Evolutionary conservation across 1,140 invertebrate species (phyloP), one percentile per base, ranked within the genome.

Genomic region (Lepidurus packardi): DNA sequence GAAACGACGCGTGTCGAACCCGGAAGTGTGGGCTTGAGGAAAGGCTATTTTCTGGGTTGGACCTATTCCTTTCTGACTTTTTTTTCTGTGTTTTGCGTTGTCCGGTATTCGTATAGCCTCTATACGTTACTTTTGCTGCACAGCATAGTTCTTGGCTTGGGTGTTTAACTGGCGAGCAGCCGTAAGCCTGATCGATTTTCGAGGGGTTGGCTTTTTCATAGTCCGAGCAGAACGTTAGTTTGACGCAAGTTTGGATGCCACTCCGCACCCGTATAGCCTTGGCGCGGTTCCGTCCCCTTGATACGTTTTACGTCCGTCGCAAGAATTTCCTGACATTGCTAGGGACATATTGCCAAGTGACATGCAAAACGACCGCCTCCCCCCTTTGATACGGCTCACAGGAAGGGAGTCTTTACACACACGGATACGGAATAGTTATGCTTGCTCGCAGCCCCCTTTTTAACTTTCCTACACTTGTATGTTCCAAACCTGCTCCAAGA

Each of bases 201-300:
- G 21, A 21, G 53, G 13, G 13, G 53, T 13, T 65, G 16, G 13
- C 53, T 65, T 65, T 65, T 65, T 21, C 53, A 7, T 65, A 9
- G 53, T 65, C 53, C 3, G 21, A 65, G 53, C 53, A 65, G 34
- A 34, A 34, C 34, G 34, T 4, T 34, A 34, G 34, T 65, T 65
- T 65, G 53, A 65, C 53, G 53, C 53, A 65, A 16, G 53, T 65
- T 65, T 9, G 53, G 53, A 65, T 65, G 53, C 34, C 53, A 65
- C 53, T 65, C 53, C 53, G 53, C 53, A 65, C 53, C 53, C 53
- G 53, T 65, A 16, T 65, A 65, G 53, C 53, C 53, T 65, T 65
- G 53, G 53, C 53, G 53, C 53, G 53, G 53, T 65, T 65, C 53
- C 53, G 53, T 65, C 53, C 53, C 13, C 53, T 13, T 13, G 53